Evolutionary conservation across 1,140 invertebrate species (phyloP), one percentile per base, ranked within the genome.

Genomic region (Dryas iulia): DNA sequence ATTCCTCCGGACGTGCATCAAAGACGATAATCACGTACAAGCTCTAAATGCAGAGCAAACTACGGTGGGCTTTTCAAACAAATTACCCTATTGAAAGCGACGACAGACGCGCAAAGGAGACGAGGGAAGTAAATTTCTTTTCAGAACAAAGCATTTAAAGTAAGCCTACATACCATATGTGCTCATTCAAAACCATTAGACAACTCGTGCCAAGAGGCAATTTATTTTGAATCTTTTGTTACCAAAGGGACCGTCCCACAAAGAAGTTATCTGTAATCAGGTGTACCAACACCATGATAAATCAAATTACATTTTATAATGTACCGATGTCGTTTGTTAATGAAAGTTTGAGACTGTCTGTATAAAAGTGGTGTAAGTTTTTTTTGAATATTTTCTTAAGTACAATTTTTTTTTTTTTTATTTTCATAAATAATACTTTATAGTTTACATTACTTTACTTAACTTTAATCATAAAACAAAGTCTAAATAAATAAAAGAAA

Each of bases 161-260:
- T 66, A 82, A 85, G 81, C 81, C 85, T 83, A 82, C 81, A 79
- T 83, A 69, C 69, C 78, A 83, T 84, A 83, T 82, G 84, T 87
- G 83, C 80, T 81, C 79, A 83, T 86, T 87, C 81, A 84, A 86
- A 88, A 80, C 86, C 84, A 89, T 87, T 87, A 87, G 78, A 78
- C 75, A 78, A 65, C 73, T 79, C 69, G 69, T 71, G 71, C 76
- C 59, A 77, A 76, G 84, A 83, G 80, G 82, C 82, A 84, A 85
- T 87, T 84, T 85, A 77, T 79, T 78, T 81, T 70, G 66, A 82
- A 75, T 79, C 80, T 86, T 87, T 86, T 82, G 77, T 84, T 76
- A 79, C 76, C 77, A 82, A 87, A 83, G 78, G 77, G 74, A 78
- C 73, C 76, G 68, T 64, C 65, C 66, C 60, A 76, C 79, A 79